These are phyloP conservation scores for Andrena praecox DNA, from an alignment of 2,888 invertebrate species.

Conservation along the genomic window DNA sequence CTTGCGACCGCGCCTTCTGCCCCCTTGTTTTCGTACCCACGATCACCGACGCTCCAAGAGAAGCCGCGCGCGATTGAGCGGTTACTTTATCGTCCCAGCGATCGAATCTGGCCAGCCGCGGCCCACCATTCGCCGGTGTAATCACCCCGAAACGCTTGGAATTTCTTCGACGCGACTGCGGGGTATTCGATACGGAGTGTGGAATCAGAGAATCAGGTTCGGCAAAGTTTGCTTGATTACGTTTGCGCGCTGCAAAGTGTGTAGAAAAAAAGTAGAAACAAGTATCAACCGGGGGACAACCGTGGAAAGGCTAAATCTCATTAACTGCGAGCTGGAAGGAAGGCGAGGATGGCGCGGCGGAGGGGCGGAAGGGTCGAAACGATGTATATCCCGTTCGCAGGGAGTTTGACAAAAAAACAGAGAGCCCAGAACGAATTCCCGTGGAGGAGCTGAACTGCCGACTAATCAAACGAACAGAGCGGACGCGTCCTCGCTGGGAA, in stretches of 20 bases:
- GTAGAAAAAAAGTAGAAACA: too few species aligned
- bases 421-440: constrained; percentile 18
- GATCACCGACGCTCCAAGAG: background rate
- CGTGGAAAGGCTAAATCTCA: constrained; percentile 7
- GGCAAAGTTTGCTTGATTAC: too few species aligned
- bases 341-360: background rate
- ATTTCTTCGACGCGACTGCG: background rate
- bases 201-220: too few species aligned
- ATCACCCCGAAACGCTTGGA: background rate
- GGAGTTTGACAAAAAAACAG: constrained; percentile 33
- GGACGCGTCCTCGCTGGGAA: background rate
- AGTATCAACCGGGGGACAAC: background rate
- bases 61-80: constrained; percentile 1
- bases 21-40: background rate
- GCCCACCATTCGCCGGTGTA: background rate
- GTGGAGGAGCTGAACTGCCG: background rate
- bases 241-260: too few species aligned
- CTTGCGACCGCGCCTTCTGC: constrained; percentile 30
- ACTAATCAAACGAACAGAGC: constrained; percentile 57
- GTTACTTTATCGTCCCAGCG: background rate
- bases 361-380: background rate
- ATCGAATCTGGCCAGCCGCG: background rate
- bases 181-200: too few species aligned
- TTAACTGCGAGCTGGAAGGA: constrained; percentile 15
- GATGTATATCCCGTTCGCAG: constrained; percentile 5